A percentile compares a stretch with the other conserved stretches of the same genome.
Evolutionary conservation across 1,140 invertebrate species (phyloP).

Genomic region (Lasaia peninsularis): DNA sequence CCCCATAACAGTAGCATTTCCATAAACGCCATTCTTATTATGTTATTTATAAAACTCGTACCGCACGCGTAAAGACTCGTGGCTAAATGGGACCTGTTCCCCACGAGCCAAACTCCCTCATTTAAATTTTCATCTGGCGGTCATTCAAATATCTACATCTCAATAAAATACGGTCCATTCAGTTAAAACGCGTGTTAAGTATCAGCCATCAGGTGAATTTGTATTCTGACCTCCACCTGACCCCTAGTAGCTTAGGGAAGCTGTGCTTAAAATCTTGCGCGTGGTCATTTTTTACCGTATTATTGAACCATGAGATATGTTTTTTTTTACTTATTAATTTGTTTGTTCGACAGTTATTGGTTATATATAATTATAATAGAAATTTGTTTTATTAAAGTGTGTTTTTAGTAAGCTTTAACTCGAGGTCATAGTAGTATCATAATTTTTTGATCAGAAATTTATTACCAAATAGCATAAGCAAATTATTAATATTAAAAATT

Average conservation of each 20-base stretch:
- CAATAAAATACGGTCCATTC: conserved; percentile 23
- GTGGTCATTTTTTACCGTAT: not conserved
- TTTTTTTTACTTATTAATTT: not conserved
- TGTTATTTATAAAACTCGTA: not conserved
- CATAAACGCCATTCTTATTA: not conserved
- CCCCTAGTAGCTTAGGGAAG: conserved; percentile 26
- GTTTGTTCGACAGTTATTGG: not conserved
- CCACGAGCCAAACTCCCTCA: conserved; percentile 10
- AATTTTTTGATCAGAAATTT: too few species aligned
- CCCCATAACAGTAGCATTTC: not conserved
- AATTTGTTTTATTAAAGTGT: too few species aligned
- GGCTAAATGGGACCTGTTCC: not conserved
- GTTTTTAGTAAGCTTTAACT: too few species aligned
- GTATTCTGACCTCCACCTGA: conserved; percentile 32
- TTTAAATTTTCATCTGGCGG: conserved; percentile 8
- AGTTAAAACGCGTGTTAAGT: conserved; percentile 28
- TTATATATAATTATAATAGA: too few species aligned
- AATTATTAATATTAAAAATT: too few species aligned
- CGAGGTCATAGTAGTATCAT: too few species aligned
- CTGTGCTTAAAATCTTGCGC: conserved; percentile 17
- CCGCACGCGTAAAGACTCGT: not conserved
- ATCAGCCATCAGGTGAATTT: conserved; percentile 26
- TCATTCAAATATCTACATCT: conserved; percentile 27
- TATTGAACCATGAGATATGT: not conserved
- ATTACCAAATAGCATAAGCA: too few species aligned